Conservation (phyloP, 2,113 vertebrate genomes). For the Rhinoptilus africanus region DNA sequence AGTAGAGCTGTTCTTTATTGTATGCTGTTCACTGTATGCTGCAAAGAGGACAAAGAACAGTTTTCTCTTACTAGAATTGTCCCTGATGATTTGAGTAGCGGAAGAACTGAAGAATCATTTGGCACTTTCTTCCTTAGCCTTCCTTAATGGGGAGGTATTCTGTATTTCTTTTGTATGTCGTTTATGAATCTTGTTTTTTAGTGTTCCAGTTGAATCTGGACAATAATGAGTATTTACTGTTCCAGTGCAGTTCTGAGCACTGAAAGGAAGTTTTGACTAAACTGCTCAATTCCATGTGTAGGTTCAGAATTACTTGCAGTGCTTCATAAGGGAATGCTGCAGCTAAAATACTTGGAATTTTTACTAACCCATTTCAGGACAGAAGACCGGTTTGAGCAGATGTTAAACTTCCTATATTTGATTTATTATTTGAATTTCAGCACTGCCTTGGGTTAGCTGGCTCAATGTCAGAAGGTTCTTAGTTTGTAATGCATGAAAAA, state of each 20-base stretch:
- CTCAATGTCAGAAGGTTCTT: neutral
- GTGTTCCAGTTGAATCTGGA: neutral
- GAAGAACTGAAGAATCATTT: neutral
- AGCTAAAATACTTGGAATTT: neutral
- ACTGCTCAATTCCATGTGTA: neutral
- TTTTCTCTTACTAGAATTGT: neutral
- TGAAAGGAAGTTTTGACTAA: neutral
- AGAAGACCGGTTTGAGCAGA: neutral
- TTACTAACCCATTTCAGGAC: neutral
- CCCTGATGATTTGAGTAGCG: neutral
- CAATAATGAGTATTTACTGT: neutral
- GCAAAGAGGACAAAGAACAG: neutral
- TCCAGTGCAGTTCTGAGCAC: neutral
- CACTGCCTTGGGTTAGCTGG: neutral
- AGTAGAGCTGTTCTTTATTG: neutral
- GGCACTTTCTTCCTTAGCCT: neutral
- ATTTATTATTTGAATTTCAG: neutral
- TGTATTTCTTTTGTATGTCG: neutral
- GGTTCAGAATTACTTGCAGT: neutral
- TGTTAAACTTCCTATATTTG: neutral
- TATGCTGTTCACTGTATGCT: neutral
- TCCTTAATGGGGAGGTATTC: neutral
- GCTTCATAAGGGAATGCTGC: neutral
- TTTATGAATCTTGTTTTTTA: fast-evolving
- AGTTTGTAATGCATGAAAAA: neutral